Base-by-base conservation (phyloP, 2,888 invertebrate species). In the Eupithecia inturbata region DNA sequence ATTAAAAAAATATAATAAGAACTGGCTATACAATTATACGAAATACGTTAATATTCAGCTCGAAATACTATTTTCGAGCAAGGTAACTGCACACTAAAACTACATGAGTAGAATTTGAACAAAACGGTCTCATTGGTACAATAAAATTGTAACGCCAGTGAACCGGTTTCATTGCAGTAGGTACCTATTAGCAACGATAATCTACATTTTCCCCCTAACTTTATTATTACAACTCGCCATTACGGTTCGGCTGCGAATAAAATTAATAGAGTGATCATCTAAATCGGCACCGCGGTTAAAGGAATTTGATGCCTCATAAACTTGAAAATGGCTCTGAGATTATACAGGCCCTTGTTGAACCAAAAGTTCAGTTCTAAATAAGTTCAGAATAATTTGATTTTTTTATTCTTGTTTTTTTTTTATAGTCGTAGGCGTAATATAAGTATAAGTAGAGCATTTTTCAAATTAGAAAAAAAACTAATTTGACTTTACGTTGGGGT, bases 291-390 rank as follows among this genome's bases (percentile, higher is more conserved):
- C 74, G 77, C 76, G 77, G 76, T 77, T 78, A 76, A 78, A 79
- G 78, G 80, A 82, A 82, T 85, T 84, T 83, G 80, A 80, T 80
- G 81, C 78, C 71, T 81, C 82, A 79, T 83, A 83, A 86, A 85
- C 78, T 75, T 78, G 77, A 74, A 81, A 83, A 77, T 75, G 74
- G 78, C 78, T 66, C 74, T 68, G 36, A 68, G 45, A 68, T 57
- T 64, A 68, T 12, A 36, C 33, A 19, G 36, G 39, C n/a, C 19
- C 57, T 14, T 39, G 49, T 71, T 66, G 33, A 64, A 74, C 69
- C 57, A 71, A 67, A 14, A 26, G 31, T 10, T 36, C 33, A 36
- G 36, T 31, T 62, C 26, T 53, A 10, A 53, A 53, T 53, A 53
- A 57, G 14, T 22, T 57, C 26, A 26, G 14, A 5, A 22, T 26